Percentiles rank a stretch among this genome's conserved stretches.
Evolutionary conservation across 2,113 vertebrate genomes (phyloP).

Genomic region (Aegotheles bennettii): DNA sequence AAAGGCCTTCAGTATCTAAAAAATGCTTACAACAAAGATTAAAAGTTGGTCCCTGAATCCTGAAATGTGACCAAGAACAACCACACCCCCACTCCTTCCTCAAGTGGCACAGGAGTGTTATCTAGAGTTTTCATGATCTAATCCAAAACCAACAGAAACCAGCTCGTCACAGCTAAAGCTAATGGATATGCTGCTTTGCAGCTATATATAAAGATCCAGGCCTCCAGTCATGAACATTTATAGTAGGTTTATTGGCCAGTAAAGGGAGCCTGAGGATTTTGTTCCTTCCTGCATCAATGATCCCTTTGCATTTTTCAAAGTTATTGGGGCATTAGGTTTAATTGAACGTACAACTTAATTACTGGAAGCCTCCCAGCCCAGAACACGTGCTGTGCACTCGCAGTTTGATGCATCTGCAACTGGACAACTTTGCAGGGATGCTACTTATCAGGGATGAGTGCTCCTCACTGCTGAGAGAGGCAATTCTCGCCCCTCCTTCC

Average conservation of each 20-base stretch:
- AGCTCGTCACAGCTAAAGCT: background rate
- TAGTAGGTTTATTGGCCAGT: background rate
- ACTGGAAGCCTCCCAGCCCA: background rate
- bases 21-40: background rate
- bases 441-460: background rate
- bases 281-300: background rate
- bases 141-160: background rate
- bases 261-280: background rate
- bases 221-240: background rate
- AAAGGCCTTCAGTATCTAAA: background rate
- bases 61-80: background rate
- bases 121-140: background rate
- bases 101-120: background rate
- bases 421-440: background rate
- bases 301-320: background rate
- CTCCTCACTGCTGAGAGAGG: background rate
- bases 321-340: conserved; percentile 7
- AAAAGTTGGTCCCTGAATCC: background rate
- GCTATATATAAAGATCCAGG: background rate
- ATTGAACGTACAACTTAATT: background rate
- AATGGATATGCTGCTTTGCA: background rate
- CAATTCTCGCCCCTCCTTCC: background rate
- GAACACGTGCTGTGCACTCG: background rate
- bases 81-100: background rate
- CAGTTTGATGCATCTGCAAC: background rate